Evolutionary conservation across 2,888 invertebrate genomes (phyloP).

Genomic region (Lysandra bellargus): DNA sequence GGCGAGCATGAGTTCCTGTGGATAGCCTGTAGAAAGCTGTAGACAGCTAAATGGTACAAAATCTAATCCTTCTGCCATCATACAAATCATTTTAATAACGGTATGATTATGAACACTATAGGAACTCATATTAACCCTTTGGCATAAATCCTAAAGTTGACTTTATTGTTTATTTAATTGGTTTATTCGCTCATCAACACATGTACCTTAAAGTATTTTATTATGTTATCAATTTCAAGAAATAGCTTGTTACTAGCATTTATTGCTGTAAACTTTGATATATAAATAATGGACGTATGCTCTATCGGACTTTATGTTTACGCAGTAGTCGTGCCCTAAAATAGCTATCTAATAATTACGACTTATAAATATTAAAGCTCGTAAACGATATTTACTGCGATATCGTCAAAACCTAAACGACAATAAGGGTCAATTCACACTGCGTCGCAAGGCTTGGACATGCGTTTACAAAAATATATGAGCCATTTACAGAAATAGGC

Average conservation of each 20-base stretch:
- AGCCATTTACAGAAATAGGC: too few relatives aligned
- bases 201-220: not conserved
- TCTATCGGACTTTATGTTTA: not conserved
- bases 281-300: constrained; percentile 1
- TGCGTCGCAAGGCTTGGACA: not conserved
- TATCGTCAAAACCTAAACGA: constrained; percentile 23
- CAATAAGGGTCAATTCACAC: not conserved
- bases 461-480: not conserved
- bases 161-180: not conserved
- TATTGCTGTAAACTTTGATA: not conserved
- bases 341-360: constrained; percentile 1
- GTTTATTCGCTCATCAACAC: not conserved
- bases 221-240: constrained; percentile 5
- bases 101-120: too few relatives aligned
- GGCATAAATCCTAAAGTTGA: too few relatives aligned
- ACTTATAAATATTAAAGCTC: constrained; percentile 22
- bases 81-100: too few relatives aligned
- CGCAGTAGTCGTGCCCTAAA: constrained; percentile 13
- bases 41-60: too few relatives aligned
- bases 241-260: not conserved
- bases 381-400: constrained; percentile 1
- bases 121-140: too few relatives aligned
- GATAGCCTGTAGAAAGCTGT: too few relatives aligned
- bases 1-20: too few relatives aligned
- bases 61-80: too few relatives aligned